Evolutionary conservation across 2,888 invertebrate species (phyloP), one percentile per base, ranked within the genome.

Genomic region (Chaetogeoica ovagalla): DNA sequence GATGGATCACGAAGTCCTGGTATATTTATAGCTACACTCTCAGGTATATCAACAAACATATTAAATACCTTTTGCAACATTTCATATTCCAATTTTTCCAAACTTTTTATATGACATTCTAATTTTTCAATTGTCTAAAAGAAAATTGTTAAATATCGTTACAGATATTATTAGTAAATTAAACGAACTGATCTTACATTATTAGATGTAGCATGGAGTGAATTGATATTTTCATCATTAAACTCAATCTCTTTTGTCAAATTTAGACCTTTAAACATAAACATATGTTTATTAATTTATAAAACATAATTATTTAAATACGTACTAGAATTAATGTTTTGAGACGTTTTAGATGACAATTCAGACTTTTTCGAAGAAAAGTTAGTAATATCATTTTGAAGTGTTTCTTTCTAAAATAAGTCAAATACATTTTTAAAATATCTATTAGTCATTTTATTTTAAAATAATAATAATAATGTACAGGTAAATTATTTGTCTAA

Each of bases 31-130:
- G 91, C 89, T 62, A 90, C 88, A 82, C 88, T 87, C 19, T 89
- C 86, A 1, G 92, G 92, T 83, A 92, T 90, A 86, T 89, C 89
- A 83, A 90, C 90, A 83, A 92, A 89, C 0, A 91, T 89, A 37
- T 86, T 86, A 82, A 88, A 89, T 84, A 90, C 89, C 86, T 90
- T 91, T 84, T 92, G 91, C 84, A 91, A 86, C 60, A 92, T 85
- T 84, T 91, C 88, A 82, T 89, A 87, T 83, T 91, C 90, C 82
- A 89, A 87, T 74, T 87, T 86, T 85, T 89, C 90, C 77, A 88
- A 85, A 84, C 30, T 66, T 23, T 66, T 59, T 15, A 76, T 59
- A 17, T 76, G 23, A n/a, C 23, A 11, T 68, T 76, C 43, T 30
- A 68, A 15, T 48, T 76, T 48, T 60, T 19, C 19, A 48, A 48